These are phyloP conservation scores for Meandrusa payeni DNA, from an alignment of 2,888 invertebrate species.

Conservation along the genomic window DNA sequence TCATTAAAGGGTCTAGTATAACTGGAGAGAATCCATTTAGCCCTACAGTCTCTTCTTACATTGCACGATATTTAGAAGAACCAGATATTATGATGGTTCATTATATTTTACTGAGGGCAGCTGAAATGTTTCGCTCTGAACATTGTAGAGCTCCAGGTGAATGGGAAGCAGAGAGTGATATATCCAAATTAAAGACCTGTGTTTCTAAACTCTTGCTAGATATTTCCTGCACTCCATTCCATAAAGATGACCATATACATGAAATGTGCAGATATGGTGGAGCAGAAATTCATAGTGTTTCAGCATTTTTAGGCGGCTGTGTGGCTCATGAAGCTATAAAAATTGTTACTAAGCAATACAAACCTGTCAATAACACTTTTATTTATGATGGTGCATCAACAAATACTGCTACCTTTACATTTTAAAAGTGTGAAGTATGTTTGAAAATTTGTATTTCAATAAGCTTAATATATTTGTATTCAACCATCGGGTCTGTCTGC, in stretches of 20 bases:
- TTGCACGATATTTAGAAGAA: constrained; percentile 87
- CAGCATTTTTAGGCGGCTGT: constrained; percentile 94
- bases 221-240: constrained; percentile 88
- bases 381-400: constrained; percentile 97
- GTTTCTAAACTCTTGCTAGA: constrained; percentile 89
- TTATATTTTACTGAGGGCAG: constrained; percentile 94
- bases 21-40: constrained; percentile 89
- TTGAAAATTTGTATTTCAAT: too few species aligned
- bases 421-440: constrained; percentile 70
- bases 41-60: constrained; percentile 78
- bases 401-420: constrained; percentile 89
- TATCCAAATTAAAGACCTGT: constrained; percentile 89
- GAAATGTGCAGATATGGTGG: constrained; percentile 98
- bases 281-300: constrained; percentile 95
- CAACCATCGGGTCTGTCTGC: too few species aligned
- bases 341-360: constrained; percentile 96
- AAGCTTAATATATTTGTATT: too few species aligned
- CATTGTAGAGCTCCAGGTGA: constrained; percentile 95
- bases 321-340: constrained; percentile 98
- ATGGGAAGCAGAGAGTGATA: constrained; percentile 94
- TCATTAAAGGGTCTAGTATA: constrained; percentile 90
- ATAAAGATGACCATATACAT: constrained; percentile 96
- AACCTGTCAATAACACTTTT: constrained; percentile 96
- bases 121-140: constrained; percentile 93
- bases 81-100: constrained; percentile 93